Percentiles rank a stretch among this genome's conserved stretches.
These are phyloP conservation scores for Falco peregrinus DNA, from an alignment of 2,797 vertebrate species.

Conservation along the genomic window DNA sequence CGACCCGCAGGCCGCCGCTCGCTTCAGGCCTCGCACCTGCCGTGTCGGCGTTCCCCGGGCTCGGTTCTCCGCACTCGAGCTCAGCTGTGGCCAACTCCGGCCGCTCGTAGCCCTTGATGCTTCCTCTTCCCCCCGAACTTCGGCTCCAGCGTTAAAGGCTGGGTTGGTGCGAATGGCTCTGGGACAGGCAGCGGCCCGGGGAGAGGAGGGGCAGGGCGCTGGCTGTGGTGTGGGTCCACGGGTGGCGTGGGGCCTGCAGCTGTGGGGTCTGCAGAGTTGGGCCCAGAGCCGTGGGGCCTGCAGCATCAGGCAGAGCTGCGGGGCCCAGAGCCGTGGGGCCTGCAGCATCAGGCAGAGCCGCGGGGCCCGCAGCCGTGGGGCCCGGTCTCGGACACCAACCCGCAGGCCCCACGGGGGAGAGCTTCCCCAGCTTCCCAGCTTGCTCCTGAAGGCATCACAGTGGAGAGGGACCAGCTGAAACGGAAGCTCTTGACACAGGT, in stretches of 20 bases:
- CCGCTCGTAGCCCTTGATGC: neutral
- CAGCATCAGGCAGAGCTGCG: too few species aligned
- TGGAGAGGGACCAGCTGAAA: neutral
- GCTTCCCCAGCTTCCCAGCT: accelerated
- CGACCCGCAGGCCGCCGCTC: accelerated
- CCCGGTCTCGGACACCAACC: accelerated
- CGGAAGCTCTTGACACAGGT: neutral
- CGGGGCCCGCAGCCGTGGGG: too few species aligned
- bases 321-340: too few species aligned
- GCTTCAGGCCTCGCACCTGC: accelerated
- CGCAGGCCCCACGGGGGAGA: accelerated
- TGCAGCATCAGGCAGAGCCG: too few species aligned
- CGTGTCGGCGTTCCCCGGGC: accelerated
- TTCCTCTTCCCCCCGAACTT: too few species aligned
- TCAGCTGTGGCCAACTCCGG: accelerated
- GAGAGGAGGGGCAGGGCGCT: too few species aligned
- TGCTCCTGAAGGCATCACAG: accelerated
- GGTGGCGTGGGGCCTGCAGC: too few species aligned
- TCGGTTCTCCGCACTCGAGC: too few species aligned
- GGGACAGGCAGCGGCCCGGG: accelerated
- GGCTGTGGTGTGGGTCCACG: too few species aligned
- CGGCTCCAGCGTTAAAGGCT: neutral
- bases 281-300: too few species aligned
- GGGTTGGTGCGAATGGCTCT: neutral
- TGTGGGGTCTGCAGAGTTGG: neutral